Evolutionary conservation across 1,140 invertebrate species (phyloP), one percentile per base, ranked within the genome.

Genomic region (Lordiphosa mommai): DNA sequence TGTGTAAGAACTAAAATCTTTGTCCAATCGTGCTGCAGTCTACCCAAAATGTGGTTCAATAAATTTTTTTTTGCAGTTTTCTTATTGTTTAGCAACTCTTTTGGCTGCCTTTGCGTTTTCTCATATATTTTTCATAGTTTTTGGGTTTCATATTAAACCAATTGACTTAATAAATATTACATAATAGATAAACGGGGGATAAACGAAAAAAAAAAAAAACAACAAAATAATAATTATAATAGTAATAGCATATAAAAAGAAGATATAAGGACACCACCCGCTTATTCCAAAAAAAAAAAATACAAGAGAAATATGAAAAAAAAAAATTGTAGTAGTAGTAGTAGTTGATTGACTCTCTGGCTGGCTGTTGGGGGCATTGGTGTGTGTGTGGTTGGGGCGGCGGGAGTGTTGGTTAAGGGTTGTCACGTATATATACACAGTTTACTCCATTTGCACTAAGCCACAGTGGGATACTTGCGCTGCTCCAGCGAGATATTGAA

Each of bases 401-500:
- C 2, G 12, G 13, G 3, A 2, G 5, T 6, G 2, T 9, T 4
- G 29, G 17, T 8, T 4, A 33, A 10, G n/a, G 9, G 4, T 3
- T 14, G 30, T 33, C 33, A 34, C 7, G 5, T n/a, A n/a, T 40
- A 40, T 40, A 40, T 40, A 40, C 17, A 40, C 12, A 16, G 5
- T 20, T 9, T 16, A 2, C 4, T 9, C 1, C 1, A 10, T 23
- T 32, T 77, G 0, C 23, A 7, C 23, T 27, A 84, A 17, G 77
- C 77, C 5, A 53, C 63, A 12, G 58, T 63, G 8, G 55, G 51
- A 17, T 85, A 79, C 40, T 72, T 67, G 16, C 87, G 71, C 38
- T 67, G 80, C 65, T 88, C 82, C 27, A 88, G 34, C n/a, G 67
- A 50, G 1, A 88, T 61, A 41, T 88, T 89, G 57, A 88, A 89